These are phyloP conservation scores for Cinara cedri DNA, from an alignment of 2,888 invertebrate species.

Conservation along the genomic window DNA sequence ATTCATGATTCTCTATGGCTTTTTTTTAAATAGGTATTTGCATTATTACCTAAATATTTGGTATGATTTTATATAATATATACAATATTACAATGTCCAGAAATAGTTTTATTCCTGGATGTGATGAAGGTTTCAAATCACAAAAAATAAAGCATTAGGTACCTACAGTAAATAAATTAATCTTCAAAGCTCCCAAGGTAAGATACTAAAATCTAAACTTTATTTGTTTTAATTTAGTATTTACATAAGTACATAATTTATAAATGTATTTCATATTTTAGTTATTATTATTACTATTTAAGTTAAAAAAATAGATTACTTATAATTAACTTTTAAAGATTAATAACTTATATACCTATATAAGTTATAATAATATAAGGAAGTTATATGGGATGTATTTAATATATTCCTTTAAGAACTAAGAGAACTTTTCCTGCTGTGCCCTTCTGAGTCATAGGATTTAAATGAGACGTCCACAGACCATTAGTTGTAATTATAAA, in stretches of 20 bases:
- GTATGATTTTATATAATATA: no score
- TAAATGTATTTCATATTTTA: constrained; percentile 4
- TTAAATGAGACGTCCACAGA: not conserved
- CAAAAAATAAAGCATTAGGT: not conserved
- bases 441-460: constrained; percentile 8
- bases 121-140: not conserved
- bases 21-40: no score
- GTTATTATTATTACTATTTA: constrained; percentile 5
- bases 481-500: not conserved
- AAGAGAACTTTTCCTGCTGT: not conserved
- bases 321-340: not conserved
- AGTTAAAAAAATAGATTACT: not conserved
- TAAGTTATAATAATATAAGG: not conserved
- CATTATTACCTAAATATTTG: no score
- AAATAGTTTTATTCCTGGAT: not conserved
- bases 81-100: not conserved
- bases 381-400: not conserved
- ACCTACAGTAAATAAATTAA: not conserved
- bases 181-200: not conserved
- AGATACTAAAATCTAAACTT: not conserved
- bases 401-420: not conserved
- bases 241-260: not conserved
- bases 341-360: no score
- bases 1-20: no score
- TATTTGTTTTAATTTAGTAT: not conserved